Evolutionary conservation across 2,113 vertebrate genomes (phyloP), one percentile per base, ranked within the genome.

Genomic region (Rhabdornis inornatus): DNA sequence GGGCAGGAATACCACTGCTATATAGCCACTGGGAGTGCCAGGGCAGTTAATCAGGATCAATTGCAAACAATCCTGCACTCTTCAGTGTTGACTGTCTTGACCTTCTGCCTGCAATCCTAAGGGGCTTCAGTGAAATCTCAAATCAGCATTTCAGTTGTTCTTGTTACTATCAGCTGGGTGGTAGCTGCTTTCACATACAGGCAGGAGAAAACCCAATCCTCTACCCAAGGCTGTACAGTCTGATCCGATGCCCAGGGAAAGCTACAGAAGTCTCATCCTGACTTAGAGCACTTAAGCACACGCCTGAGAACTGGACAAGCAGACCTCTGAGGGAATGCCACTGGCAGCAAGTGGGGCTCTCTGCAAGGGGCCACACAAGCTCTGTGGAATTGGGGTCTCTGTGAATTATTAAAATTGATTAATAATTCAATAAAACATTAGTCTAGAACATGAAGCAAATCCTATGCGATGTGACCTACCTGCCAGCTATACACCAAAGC

Each of bases 341-440:
- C 31, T 28, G 56, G 59, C 45, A 66, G 39, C 60, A 91, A 91
- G 57, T 53, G 60, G 94, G 92, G 72, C 64, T 87, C 83, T 89
- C 47, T 50, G 64, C 52, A 71, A 89, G 69, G 92, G 81, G 52
- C 83, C 77, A 94, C 87, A 77, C 37, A 76, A 80, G 30, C 53
- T 90, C 90, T 53, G n/a, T 86, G 70, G 66, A 90, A 65, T 0
- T 83, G 93, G 86, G 82, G 66, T 86, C 79, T 64, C 91, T 83
- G 56, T 97, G 80, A 95, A 95, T 94, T 94, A 91, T 87, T 96
- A 63, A 95, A 95, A 64, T 87, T 35, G 14, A 91, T 87, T 70
- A 92, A 92, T 95, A 92, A 90, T 91, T 89, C 57, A 96, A 77
- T 65, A 83, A 92, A 92, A 85, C 65, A 80, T 94, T 95, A 85